Conservation (phyloP, 2,797 vertebrate species). For the Cyclura pinguis region DNA sequence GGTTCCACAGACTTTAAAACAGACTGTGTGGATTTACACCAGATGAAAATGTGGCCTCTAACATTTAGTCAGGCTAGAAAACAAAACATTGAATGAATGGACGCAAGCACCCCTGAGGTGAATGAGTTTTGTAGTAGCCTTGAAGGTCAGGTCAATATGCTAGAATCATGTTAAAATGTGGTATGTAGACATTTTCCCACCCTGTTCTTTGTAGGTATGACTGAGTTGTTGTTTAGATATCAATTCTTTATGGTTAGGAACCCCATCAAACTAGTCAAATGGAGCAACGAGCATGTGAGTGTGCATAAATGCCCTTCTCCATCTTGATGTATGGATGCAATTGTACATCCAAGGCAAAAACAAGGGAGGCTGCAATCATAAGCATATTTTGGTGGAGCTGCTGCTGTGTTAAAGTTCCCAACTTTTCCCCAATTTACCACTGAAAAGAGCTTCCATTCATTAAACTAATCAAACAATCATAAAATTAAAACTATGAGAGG, state of each 20-base stretch:
- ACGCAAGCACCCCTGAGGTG: background rate
- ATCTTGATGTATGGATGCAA: background rate
- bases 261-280: background rate
- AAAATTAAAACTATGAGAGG: no score
- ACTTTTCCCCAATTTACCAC: no score
- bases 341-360: background rate
- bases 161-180: slow-evolving; percentile 8
- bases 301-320: background rate
- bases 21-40: slow-evolving; percentile 27
- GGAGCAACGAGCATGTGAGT: background rate
- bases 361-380: background rate
- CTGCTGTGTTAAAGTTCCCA: no score
- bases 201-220: background rate
- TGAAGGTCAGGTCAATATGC: background rate
- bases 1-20: slow-evolving; percentile 19
- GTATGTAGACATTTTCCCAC: background rate
- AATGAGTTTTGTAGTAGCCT: slow-evolving; percentile 13
- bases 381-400: background rate
- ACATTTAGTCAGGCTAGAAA: slow-evolving; percentile 21
- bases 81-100: slow-evolving; percentile 10
- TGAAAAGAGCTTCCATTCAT: no score
- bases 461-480: no score
- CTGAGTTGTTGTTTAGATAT: background rate
- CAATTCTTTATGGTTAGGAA: background rate
- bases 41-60: slow-evolving; percentile 6